A percentile compares a stretch with the other conserved stretches of the same genome.
Conservation (phyloP, 2,797 vertebrate genomes). For the Rhabdophis nuchalis region DNA sequence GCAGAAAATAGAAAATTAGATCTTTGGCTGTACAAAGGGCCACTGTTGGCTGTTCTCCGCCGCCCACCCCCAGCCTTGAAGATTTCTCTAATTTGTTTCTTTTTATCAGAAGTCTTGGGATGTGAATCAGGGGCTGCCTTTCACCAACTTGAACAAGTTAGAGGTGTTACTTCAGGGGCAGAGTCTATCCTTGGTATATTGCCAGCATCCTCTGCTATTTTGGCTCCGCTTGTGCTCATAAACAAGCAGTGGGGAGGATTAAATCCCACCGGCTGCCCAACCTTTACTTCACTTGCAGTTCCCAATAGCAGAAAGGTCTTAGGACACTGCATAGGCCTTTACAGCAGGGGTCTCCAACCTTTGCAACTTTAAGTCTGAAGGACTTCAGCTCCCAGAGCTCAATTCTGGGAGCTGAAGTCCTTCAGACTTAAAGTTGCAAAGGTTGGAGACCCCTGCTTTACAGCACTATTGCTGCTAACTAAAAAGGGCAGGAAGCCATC, state of each 20-base stretch:
- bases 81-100: neutral
- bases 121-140: neutral
- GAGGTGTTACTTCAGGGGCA: neutral
- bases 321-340: neutral
- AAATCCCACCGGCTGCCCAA: neutral
- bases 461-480: neutral
- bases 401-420: too few species aligned
- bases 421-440: too few species aligned
- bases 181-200: neutral
- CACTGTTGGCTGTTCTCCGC: neutral
- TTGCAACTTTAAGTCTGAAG: too few species aligned
- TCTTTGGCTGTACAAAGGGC: neutral
- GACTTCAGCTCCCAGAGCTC: too few species aligned
- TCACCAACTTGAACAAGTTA: neutral
- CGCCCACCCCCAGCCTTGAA: neutral
- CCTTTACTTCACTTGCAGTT: neutral
- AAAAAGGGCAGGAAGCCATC: neutral
- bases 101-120: neutral
- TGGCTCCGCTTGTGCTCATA: neutral
- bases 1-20: neutral
- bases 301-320: neutral
- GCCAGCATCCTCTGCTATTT: neutral
- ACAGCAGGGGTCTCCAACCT: too few species aligned
- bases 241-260: neutral
- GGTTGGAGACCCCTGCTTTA: too few species aligned